Evolutionary conservation across 1,140 invertebrate species (phyloP), one percentile per base, ranked within the genome.

Genomic region (Marisa cornuarietis): DNA sequence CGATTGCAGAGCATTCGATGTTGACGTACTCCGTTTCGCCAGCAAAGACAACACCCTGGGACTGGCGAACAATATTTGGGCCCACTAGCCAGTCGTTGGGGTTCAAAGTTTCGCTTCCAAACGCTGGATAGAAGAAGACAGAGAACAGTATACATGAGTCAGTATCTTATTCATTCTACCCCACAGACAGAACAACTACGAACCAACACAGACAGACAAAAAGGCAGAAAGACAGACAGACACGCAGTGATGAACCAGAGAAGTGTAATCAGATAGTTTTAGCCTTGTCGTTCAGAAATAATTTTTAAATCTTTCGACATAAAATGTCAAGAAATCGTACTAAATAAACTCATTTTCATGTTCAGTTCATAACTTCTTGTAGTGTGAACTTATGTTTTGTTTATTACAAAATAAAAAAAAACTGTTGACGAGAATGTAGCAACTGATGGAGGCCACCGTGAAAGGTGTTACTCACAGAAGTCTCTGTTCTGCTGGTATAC

Each of bases 1-100:
- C 97, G 76, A 94, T 94, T 79, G 97, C 97, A 76, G 96, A 91
- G 91, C 97, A 98, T 83, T 94, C 84, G 9, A 90, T 72, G 66
- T 76, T 81, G 10, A 81, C 74, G 49, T 71, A 71, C 13, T 58
- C 52, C 10, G 71, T 54, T 11, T 72, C 65, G 0, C 77, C 76
- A 18, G 82, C 71, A 26, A 85, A 72, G 14, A 84, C 76, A 13
- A 82, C 75, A 65, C 76, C 68, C 14, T 72, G 42, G 0, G 84
- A 83, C 54, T 80, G 76, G n/a, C 65, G 63, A 1, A 78, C 78
- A 65, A 86, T 80, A 14, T 80, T 68, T 14, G 85, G 85, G 6
- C 85, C 85, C 5, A 65, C 68, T 49, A 75, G 52, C 61, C 84
- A 58, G 7, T 78, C 73, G 26, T 82, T 75, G 1, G 76, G 78